These are phyloP conservation scores for Gallinago jamesoni DNA, from an alignment of 2,113 vertebrate genomes.

Conservation along the genomic window DNA sequence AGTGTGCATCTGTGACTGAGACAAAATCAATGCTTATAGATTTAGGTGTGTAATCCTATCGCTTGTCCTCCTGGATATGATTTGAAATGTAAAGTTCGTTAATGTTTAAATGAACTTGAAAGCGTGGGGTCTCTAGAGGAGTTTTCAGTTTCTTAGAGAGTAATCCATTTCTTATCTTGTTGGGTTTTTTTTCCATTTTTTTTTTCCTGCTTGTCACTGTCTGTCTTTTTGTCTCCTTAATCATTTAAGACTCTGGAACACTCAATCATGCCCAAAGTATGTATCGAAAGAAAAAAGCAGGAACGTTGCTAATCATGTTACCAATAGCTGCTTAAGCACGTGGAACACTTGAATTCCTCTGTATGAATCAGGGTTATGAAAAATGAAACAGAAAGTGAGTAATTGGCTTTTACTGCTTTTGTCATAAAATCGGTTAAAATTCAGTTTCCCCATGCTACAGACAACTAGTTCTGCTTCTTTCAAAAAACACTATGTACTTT, in stretches of 20 bases:
- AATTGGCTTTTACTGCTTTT: neutral
- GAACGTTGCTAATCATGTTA: constrained; percentile 5
- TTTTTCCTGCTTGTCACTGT: constrained; percentile 20
- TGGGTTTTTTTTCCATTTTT: neutral
- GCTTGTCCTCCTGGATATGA: constrained; percentile 78
- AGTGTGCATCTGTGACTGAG: constrained; percentile 73
- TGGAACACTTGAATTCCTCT: neutral
- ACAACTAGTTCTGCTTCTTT: neutral
- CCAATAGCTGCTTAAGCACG: constrained; percentile 5
- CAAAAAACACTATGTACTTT: neutral
- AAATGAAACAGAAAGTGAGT: neutral
- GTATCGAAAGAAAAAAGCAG: neutral
- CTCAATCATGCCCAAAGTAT: constrained; percentile 13
- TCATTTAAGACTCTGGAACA: constrained; percentile 20
- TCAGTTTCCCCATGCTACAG: fast-evolving
- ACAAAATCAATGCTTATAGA: constrained; percentile 84
- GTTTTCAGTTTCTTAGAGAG: constrained; percentile 72
- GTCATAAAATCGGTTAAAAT: neutral
- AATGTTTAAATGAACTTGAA: constrained; percentile 82
- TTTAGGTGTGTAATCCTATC: constrained; percentile 84
- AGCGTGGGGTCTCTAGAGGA: constrained; percentile 66
- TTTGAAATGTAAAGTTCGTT: constrained; percentile 84
- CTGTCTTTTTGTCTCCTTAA: constrained; percentile 46
- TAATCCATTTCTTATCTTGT: constrained; percentile 62
- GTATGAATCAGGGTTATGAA: neutral